Conservation (phyloP, 2,888 invertebrate genomes). For the Busseola fusca region DNA sequence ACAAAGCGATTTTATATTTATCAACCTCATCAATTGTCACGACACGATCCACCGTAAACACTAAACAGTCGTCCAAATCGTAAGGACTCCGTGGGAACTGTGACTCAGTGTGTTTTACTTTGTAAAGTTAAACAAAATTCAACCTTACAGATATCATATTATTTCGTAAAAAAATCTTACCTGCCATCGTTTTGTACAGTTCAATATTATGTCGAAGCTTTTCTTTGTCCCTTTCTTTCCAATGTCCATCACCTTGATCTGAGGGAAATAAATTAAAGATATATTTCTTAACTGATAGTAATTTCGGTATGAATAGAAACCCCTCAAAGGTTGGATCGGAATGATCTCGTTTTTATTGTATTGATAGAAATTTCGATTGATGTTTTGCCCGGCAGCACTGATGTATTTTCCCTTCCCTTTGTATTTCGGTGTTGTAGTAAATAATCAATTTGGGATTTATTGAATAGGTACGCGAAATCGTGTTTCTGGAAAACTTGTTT, state of each 20-base stretch:
- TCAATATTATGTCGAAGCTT: conserved; percentile 77
- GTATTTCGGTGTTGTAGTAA: conserved; percentile 46
- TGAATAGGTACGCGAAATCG: conserved; percentile 11
- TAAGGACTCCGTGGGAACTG: not conserved
- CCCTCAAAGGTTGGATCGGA: conserved; percentile 60
- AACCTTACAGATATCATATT: not conserved
- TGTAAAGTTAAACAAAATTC: not conserved
- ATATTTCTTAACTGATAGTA: conserved; percentile 61
- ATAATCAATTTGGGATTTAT: conserved; percentile 38
- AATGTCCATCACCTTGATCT: conserved; percentile 83
- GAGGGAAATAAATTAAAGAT: conserved; percentile 70
- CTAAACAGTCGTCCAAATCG: not conserved
- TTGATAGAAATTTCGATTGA: conserved; percentile 65
- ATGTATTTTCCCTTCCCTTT: conserved; percentile 58
- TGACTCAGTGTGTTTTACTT: not conserved
- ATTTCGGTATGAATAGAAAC: conserved; percentile 64
- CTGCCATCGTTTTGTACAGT: conserved; percentile 77
- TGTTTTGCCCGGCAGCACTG: conserved; percentile 60
- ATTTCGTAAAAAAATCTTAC: conserved; percentile 64
- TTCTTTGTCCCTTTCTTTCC: conserved; percentile 79
- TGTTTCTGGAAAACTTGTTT: conserved; percentile 18
- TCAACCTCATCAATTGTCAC: not conserved
- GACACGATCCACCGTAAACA: not conserved
- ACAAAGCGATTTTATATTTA: not conserved
- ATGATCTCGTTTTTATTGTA: conserved; percentile 69